These are phyloP conservation scores for Bombus sylvicola DNA, from an alignment of 1,140 invertebrate species.

Conservation along the genomic window DNA sequence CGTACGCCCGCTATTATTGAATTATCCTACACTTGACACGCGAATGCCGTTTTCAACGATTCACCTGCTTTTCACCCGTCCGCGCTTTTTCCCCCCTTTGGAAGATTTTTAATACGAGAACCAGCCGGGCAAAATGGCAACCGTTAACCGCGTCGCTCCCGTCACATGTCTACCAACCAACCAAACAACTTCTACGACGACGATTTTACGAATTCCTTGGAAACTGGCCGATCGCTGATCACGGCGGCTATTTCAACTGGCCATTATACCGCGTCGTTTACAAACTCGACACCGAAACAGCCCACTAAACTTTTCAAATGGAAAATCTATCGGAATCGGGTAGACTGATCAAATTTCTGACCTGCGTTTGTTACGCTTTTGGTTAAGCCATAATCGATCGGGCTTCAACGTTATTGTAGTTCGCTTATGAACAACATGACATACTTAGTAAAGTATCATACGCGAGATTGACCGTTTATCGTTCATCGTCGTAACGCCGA, in stretches of 20 bases:
- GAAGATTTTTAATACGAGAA: background rate
- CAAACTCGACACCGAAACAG: background rate
- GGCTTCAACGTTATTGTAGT: background rate
- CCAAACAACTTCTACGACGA: background rate
- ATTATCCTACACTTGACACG: slow-evolving; percentile 56
- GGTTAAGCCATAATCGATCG: background rate
- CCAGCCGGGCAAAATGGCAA: background rate
- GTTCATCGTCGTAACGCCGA: slow-evolving; percentile 15
- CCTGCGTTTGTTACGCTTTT: too few species aligned
- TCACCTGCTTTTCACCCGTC: slow-evolving; percentile 5
- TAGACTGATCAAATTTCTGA: too few species aligned
- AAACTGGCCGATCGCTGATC: background rate
- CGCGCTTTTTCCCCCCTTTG: background rate
- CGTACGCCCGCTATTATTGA: slow-evolving; percentile 47
- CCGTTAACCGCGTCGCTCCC: background rate
- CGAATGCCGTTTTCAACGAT: slow-evolving; percentile 46
- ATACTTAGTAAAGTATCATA: slow-evolving; percentile 5
- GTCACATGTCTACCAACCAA: background rate
- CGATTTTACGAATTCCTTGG: background rate
- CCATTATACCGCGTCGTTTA: background rate
- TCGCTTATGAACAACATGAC: background rate
- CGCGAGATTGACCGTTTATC: slow-evolving; percentile 10
- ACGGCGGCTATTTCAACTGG: background rate
- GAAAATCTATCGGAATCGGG: too few species aligned
- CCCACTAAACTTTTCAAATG: background rate